A percentile compares a stretch with the other conserved stretches of the same genome.
Evolutionary conservation across 1,140 invertebrate genomes (phyloP).

Genomic region (Trichonephila inaurata): DNA sequence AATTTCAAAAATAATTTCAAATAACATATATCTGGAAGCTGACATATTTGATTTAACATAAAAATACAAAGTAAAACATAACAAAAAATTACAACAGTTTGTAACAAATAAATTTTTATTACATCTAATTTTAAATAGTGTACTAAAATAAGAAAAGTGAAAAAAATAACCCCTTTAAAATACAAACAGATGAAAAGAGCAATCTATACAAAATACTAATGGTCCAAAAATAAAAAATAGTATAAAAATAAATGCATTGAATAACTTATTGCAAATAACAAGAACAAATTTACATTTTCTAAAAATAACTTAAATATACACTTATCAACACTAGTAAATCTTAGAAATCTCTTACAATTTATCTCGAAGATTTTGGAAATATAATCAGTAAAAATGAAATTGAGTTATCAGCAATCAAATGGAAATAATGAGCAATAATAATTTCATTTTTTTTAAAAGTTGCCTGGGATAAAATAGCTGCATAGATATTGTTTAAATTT

Average conservation of each 20-base stretch:
- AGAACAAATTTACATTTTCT: not conserved
- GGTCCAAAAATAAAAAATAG: slow-evolving; percentile 15
- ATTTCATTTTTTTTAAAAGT: not conserved
- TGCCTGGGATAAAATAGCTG: not conserved
- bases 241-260: slow-evolving; percentile 43
- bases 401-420: no score
- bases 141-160: not conserved
- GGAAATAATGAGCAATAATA: no score
- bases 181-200: slow-evolving; percentile 39
- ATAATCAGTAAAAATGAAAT: no score
- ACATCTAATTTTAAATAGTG: not conserved
- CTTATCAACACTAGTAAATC: not conserved
- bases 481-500: not conserved
- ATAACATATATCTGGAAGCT: no score
- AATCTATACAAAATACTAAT: slow-evolving; percentile 29
- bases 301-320: not conserved
- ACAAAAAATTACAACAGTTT: not conserved
- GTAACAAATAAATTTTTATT: slow-evolving; percentile 15
- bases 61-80: not conserved
- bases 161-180: not conserved
- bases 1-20: no score
- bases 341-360: not conserved
- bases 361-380: no score
- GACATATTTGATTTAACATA: no score
- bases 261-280: not conserved